Evolutionary conservation across 2,888 invertebrate genomes (phyloP), one percentile per base, ranked within the genome.

Genomic region (Drosophila vallismaia): DNA sequence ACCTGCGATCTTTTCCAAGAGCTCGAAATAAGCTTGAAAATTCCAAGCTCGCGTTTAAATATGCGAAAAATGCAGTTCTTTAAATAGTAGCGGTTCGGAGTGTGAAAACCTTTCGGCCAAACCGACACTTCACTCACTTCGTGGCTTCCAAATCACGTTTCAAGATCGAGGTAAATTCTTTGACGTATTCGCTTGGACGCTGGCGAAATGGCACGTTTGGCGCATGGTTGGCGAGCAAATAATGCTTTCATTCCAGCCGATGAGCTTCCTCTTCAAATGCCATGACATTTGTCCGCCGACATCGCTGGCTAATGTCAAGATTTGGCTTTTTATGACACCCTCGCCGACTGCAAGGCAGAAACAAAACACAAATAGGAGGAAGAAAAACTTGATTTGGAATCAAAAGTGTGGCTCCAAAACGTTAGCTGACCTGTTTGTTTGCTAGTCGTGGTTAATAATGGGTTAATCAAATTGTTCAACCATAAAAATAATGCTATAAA

Each of bases 81-180:
- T 53, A 66, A 64, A 64, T 52, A 64, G 64, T 64, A 52, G 14
- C 52, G 14, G 48, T 56, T 64, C 44, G 68, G 71, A 67, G 68
- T 80, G 84, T 72, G 67, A 74, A 77, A 71, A 68, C 66, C 68
- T 67, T 62, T 59, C 7, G 60, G 60, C 46, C 60, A 8, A 8
- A 24, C 59, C 12, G n/a, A 7, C 10, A 19, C 19, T 19, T 48
- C n/a, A 36, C 7, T 46, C 46, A 7, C 44, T 40, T 50, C 12
- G 24, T 44, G 44, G 19, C 28, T 10, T 42, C 79, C 72, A 10
- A 84, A 86, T 87, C 90, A 90, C 89, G 90, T 89, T 89, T 89
- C 89, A 89, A 88, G 89, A 90, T 88, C 89, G 89, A 89, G 89
- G 90, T 88, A 79, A 89, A 79, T 80, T 83, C 79, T 82, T 80